Base-by-base conservation (phyloP, 2,113 vertebrate genomes). In the Psilopogon haemacephalus region DNA sequence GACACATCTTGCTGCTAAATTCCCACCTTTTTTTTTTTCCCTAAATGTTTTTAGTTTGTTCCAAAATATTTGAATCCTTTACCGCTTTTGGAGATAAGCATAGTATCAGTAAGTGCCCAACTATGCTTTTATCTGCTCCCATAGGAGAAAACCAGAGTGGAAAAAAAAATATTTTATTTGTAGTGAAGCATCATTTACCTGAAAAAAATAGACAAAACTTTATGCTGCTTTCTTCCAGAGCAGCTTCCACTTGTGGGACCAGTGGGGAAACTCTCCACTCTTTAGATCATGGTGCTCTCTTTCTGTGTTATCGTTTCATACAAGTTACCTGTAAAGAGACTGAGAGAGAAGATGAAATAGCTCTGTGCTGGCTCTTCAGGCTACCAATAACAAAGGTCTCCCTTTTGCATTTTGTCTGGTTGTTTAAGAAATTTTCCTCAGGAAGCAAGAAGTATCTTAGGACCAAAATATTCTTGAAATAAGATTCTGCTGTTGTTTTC, bases 101-200 rank as follows among this genome's bases (percentile, higher is more conserved):
- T 5, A 58, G 24, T 35, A 5, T 6, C 3, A 9, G 5, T 69
- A 24, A 82, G 55, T 89, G 6, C 3, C 0, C 2, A 1, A 5
- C 37, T 65, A 17, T 15, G 18, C 72, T 60, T 79, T 11, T 56
- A n/a, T 23, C 48, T 74, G 5, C 2, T 84, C 17, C 32, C 13
- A 32, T 3, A 71, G 52, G 3, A 59, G 35, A 78, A 71, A 84
- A 83, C 17, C 0, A 2, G 38, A 82, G 7, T n/a, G 11, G 21
- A 50, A 81, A 24, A 83, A 68, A 38, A 80, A 32, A 4, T 12
- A 33, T 11, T 77, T 77, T 28, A 5, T 48, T 42, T 60, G 26
- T 28, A 4, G 10, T 8, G 8, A 74, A 69, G 16, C 67, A 67
- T 17, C 6, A 54, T 88, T 44, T 18, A 35, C 33, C 75, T 30